Evolutionary conservation across 2,113 vertebrate species (phyloP).

Genomic region (Muscicapa adusta): DNA sequence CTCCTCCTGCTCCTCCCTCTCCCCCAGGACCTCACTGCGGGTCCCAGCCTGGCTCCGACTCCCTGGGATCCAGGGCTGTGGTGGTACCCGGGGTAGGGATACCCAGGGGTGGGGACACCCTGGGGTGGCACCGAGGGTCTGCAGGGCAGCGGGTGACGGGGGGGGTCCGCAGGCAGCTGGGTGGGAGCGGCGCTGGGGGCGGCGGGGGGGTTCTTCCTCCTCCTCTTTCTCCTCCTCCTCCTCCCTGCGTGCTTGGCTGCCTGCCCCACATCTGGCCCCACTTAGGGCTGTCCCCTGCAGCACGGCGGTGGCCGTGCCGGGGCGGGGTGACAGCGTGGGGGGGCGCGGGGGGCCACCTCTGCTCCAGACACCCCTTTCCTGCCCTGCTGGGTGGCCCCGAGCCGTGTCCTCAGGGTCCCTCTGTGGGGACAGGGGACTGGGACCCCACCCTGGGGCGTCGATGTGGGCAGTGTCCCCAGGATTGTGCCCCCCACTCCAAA

Average conservation of each 20-base stretch:
- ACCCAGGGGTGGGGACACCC: not conserved
- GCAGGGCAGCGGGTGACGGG: not conserved
- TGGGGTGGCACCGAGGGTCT: not conserved
- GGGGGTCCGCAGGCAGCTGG: not conserved
- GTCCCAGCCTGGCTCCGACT: not conserved
- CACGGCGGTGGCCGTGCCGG: not conserved
- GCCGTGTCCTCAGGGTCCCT: not conserved
- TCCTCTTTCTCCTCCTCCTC: not conserved
- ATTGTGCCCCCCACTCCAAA: not conserved
- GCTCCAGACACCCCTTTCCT: not conserved
- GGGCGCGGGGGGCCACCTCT: not conserved
- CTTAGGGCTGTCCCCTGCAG: slow-evolving; percentile 12
- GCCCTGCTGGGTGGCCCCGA: not conserved
- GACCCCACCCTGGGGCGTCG: accelerated
- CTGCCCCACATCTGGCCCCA: not conserved
- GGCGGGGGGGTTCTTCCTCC: not conserved
- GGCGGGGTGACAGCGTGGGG: not conserved
- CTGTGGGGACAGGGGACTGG: accelerated
- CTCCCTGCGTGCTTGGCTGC: not conserved
- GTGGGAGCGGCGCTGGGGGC: not conserved
- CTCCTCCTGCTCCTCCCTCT: not conserved
- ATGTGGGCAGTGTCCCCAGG: not conserved
- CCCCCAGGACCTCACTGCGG: accelerated
- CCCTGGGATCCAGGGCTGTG: not conserved
- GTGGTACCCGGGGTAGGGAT: not conserved